Percentiles rank a stretch among this genome's conserved stretches.
Conservation (phyloP, 2,113 vertebrate genomes). For the Hemibagrus wyckioides region DNA sequence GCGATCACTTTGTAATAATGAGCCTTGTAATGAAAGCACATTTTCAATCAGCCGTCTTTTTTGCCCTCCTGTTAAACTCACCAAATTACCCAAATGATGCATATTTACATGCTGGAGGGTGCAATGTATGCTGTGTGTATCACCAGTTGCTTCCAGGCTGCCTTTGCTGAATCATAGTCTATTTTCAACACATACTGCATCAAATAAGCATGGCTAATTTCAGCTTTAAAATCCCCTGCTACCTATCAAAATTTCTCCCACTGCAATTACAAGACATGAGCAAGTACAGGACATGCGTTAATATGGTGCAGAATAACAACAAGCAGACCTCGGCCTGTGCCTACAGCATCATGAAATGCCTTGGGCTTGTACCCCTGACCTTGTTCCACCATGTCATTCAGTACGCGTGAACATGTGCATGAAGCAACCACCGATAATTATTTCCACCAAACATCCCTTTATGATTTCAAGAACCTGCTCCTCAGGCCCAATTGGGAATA, state of each 20-base stretch:
- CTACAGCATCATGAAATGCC: conserved; percentile 39
- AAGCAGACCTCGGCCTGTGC: conserved; percentile 27
- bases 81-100: conserved; percentile 37
- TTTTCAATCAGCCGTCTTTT: conserved; percentile 46
- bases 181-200: background rate
- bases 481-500: conserved; percentile 57
- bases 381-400: conserved; percentile 46
- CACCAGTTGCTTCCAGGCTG: conserved; percentile 11
- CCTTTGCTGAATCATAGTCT: conserved; percentile 39
- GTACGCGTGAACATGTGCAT: conserved; percentile 49
- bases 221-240: background rate
- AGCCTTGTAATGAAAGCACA: conserved; percentile 53
- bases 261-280: conserved; percentile 25
- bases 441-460: conserved; percentile 40
- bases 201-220: conserved; percentile 19
- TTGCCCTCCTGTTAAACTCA: conserved; percentile 39
- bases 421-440: conserved; percentile 48
- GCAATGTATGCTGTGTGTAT: conserved; percentile 10
- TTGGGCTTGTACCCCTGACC: conserved; percentile 32
- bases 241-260: conserved; percentile 28
- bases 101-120: conserved; percentile 42
- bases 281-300: conserved; percentile 24
- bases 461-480: conserved; percentile 37
- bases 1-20: conserved; percentile 49
- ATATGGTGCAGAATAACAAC: conserved; percentile 34